Base-by-base conservation (phyloP, 2,113 vertebrate genomes). In the Butorides virescens region DNA sequence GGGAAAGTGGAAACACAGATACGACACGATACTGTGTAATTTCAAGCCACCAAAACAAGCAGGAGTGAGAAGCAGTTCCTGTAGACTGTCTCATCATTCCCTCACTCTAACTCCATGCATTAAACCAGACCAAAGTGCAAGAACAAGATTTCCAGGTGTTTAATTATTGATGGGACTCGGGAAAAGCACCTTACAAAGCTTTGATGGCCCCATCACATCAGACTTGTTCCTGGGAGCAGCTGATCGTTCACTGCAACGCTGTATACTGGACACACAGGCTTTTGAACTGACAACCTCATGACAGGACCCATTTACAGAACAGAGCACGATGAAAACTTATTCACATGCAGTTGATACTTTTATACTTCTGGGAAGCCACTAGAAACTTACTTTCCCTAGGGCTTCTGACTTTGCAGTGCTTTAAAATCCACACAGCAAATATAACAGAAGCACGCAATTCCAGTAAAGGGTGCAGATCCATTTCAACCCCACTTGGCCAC, bases 1-100 rank as follows among this genome's bases (percentile, higher is more conserved):
- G 47, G n/a, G 20, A 21, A 81, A 71, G 42, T 2, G 13, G 21
- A 46, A 88, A 30, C 5, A 6, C 42, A 55, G 59, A 4, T 5
- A 32, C 0, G 22, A 67, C 3, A 25, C 1, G 2, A 34, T 15
- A 34, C 52, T 4, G 0, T 0, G 0, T 10, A 13, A 71, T 20
- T n/a, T 34, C 42, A 62, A 67, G 58, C 63, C 75, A 72, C 9
- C 50, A 32, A 37, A 89, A 36, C 30, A 56, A 42, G n/a, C 58
- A 61, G 29, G 23, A 61, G 16, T 2, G 2, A 63, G 23, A 29
- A 68, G 27, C 13, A 29, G 62, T 15, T 79, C 58, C 62, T 19
- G 52, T 42, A 90, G 67, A 59, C 86, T 20, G 22, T 34, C 47
- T 52, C 5, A 0, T 59, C 34, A 23, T 59, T 75, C 72, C 37